Conservation (phyloP, 2,888 invertebrate genomes). For the Hermaeophaga mercurialis region DNA sequence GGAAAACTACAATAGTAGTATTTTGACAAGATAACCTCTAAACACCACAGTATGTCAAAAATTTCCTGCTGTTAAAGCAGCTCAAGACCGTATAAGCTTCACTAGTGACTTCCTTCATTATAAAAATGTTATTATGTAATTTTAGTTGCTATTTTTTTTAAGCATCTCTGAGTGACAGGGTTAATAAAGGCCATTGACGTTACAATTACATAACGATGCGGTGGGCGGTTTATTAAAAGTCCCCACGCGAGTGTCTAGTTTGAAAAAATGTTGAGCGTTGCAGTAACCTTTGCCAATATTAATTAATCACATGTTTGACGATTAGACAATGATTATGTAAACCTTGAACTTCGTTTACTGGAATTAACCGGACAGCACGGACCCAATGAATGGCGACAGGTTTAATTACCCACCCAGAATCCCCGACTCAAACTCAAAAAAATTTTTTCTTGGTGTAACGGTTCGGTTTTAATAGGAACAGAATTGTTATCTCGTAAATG, state of each 20-base stretch:
- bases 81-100: no score
- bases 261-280: constrained; percentile 10
- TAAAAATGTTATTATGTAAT: no score
- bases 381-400: background rate
- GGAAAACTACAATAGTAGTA: no score
- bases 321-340: constrained; percentile 14
- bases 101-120: no score
- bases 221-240: constrained; percentile 5
- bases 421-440: no score
- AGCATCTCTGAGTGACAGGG: background rate
- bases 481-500: no score
- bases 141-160: no score
- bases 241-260: constrained; percentile 9
- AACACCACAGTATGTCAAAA: no score
- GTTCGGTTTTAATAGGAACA: no score
- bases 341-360: constrained; percentile 19
- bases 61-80: no score
- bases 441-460: no score
- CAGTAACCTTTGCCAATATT: constrained; percentile 10
- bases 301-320: constrained; percentile 11
- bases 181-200: constrained; percentile 16
- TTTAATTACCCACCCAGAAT: background rate
- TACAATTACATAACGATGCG: background rate
- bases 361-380: background rate
- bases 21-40: no score